Conservation (phyloP, 2,797 vertebrate species). For the Sarcophilus harrisii region DNA sequence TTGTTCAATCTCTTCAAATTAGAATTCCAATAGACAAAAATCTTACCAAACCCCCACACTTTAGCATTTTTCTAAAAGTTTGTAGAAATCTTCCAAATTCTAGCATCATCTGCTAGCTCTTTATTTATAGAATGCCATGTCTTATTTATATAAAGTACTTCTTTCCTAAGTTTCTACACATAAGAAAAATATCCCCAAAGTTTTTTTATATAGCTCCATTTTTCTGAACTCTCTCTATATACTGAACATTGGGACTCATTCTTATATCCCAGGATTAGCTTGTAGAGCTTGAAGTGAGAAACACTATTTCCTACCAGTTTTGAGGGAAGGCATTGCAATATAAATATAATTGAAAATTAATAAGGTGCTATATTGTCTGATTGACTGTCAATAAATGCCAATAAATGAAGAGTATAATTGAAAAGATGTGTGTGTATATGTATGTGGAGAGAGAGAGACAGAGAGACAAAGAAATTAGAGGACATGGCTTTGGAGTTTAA, state of each 20-base stretch:
- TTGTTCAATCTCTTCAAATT: slow-evolving; percentile 32
- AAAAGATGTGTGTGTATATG: neutral
- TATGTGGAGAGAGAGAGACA: neutral
- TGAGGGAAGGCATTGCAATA: neutral
- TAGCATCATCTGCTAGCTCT: neutral
- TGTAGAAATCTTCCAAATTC: neutral
- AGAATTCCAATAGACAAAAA: slow-evolving; percentile 3
- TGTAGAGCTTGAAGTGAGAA: neutral
- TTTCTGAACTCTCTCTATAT: neutral
- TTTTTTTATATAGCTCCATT: neutral
- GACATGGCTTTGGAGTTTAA: neutral
- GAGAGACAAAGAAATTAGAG: neutral
- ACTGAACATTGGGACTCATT: neutral
- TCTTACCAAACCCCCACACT: neutral
- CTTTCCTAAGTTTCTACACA: rapidly evolving
- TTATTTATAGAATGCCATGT: neutral
- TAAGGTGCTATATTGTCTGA: neutral
- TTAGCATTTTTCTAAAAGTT: neutral
- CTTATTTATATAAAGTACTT: neutral
- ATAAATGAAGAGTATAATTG: neutral
- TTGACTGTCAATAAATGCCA: neutral
- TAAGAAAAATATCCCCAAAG: slow-evolving; percentile 8
- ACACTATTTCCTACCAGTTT: neutral
- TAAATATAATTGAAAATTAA: neutral
- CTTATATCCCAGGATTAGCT: neutral